These are phyloP conservation scores for Mesorhabditis sp. DNA, from an alignment of 2,888 invertebrate genomes.

Conservation along the genomic window DNA sequence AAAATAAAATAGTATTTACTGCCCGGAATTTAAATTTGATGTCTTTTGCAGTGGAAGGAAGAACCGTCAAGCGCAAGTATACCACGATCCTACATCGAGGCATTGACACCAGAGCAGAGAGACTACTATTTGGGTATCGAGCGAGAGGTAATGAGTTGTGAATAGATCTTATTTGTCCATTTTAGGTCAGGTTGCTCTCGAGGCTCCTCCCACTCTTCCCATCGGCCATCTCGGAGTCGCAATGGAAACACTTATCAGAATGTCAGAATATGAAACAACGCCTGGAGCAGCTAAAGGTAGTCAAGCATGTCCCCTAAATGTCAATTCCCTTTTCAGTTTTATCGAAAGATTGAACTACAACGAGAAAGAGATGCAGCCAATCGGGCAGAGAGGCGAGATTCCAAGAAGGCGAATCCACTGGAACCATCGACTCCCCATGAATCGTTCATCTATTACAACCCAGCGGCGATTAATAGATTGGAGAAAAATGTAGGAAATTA, in stretches of 20 bases:
- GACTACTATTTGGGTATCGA: background rate
- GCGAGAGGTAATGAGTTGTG: background rate
- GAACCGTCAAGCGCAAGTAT: background rate
- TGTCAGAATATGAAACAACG: slow-evolving; percentile 4
- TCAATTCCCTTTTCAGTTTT: background rate
- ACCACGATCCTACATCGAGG: background rate
- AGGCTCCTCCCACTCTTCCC: background rate
- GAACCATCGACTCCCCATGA: too few species aligned
- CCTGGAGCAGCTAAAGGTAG: background rate
- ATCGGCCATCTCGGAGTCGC: background rate
- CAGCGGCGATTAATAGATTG: too few species aligned
- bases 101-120: background rate
- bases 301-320: background rate
- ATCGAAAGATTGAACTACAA: background rate
- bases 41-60: background rate
- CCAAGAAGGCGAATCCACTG: too few species aligned
- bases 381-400: too few species aligned
- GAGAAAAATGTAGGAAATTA: too few species aligned
- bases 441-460: too few species aligned
- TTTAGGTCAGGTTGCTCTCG: background rate
- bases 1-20: too few species aligned
- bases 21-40: background rate
- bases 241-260: background rate
- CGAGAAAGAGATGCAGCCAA: background rate
- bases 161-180: background rate